Evolutionary conservation across 1,140 invertebrate genomes (phyloP).

Genomic region (Brachionus koreanus): DNA sequence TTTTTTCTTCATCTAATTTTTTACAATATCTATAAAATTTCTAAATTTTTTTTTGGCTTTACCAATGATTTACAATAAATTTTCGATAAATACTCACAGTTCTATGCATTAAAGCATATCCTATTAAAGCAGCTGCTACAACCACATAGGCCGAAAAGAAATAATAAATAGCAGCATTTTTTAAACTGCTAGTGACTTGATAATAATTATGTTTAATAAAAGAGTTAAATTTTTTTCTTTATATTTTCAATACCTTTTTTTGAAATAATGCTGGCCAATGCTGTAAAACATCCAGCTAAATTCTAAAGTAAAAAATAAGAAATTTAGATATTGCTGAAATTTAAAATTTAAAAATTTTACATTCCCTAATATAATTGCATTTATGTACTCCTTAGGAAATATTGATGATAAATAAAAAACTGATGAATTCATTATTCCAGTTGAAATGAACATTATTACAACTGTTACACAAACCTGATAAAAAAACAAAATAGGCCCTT

Average conservation of each 20-base stretch:
- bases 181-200: neutral
- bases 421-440: constrained; percentile 35
- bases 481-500: constrained; percentile 33
- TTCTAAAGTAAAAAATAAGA: neutral
- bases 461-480: neutral
- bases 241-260: neutral
- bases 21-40: neutral
- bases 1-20: constrained; percentile 26
- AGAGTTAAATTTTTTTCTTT: neutral
- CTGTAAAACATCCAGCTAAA: constrained; percentile 12
- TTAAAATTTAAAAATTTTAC: neutral
- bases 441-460: constrained; percentile 10
- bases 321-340: neutral
- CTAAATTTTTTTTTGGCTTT: neutral
- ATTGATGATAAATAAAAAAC: constrained; percentile 32
- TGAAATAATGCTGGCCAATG: constrained; percentile 6
- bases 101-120: neutral
- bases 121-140: neutral
- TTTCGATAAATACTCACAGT: neutral
- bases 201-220: neutral
- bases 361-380: constrained; percentile 42
- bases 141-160: neutral
- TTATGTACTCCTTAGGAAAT: constrained; percentile 22
- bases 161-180: constrained; percentile 12
- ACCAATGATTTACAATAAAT: no score